Evolutionary conservation across 1,140 invertebrate species (phyloP), one percentile per base, ranked within the genome.

Genomic region (Lepidurus arcticus): DNA sequence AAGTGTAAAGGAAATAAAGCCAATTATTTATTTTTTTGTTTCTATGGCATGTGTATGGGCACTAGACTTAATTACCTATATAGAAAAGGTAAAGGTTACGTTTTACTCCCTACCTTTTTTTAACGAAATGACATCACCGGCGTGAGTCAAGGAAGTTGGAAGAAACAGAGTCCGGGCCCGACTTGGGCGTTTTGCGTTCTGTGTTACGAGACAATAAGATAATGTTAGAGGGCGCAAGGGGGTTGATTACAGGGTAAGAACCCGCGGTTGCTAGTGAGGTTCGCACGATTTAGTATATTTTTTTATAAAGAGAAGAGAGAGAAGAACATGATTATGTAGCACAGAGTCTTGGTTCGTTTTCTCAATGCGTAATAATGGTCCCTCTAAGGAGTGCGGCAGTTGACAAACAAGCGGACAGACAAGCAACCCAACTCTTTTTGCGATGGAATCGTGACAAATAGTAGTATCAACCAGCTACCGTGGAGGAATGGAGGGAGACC

Each of bases 241-340:
- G 53, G 8, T 65, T 65, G 53, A 65, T 65, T 65, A 65, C 21
- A 65, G 53, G 53, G 53, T 65, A 65, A 34, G 53, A 65, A 65
- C 16, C 53, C 53, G 53, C 53, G 16, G 53, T 65, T 65, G 16
- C 13, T 65, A 65, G 53, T 65, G 16, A 65, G 53, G 53, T 65
- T 65, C 53, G n/a, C 53, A 65, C 53, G 53, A 21, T 21, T 21
- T 21, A 21, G 53, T 13, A 21, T 7, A 21, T 53, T n/a, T 65
- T 65, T 65, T 65, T 65, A 4, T 65, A 16, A 7, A 21, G 2
- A 13, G n/a, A 16, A 65, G 13, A 34, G 34, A 34, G 34, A 34
- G 34, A 34, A 34, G 34, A 34, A 65, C 53, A 21, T 65, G 53
- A 65, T 65, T 65, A 21, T 65, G 53, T 16, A 65, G 21, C 53